Base-by-base conservation (phyloP, 2,797 vertebrate genomes). In the Schizopygopsis malacanthus region DNA sequence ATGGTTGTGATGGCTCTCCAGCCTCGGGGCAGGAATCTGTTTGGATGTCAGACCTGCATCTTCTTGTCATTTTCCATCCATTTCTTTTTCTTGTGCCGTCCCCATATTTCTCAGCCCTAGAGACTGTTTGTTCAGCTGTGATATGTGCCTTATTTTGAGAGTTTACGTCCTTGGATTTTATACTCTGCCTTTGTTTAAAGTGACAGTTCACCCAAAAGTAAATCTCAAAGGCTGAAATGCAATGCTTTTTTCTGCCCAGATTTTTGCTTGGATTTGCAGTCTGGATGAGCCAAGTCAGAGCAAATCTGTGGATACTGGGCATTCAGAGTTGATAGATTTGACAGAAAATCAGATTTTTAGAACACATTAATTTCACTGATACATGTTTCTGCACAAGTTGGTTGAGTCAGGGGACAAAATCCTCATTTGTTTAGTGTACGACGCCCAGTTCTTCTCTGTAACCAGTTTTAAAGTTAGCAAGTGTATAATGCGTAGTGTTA, bases 1-100 rank as follows among this genome's bases (percentile, higher is more conserved):
- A 85, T 61, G 63, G 67, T 87, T 6, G 71, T 90, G 92, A 93
- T 91, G 91, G 89, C 87, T 90, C 89, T 86, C 75, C 88, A 70
- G 92, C 92, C 91, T 79, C 56, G 0, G 91, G 92, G 87, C 43
- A 86, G 79, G 87, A 86, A 81, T 72, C 63, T 89, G 90, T 89
- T 89, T 88, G 79, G 87, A 91, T 92, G 90, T 87, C 79, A 81
- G 82, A 87, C 84, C 83, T 79, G 50, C 56, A 80, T 43, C 50
- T 71, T 81, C 79, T 71, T 78, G 72, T 79, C 76, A 80, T 70
- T 83, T 81, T 67, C 67, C 47, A 1, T 61, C 71, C 25, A 77
- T 63, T 56, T 79, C 33, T 72, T 28, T 61, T 80, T 80, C 65
- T 65, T 72, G 9, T 41, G 28, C 85, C 37, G 39, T 73, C 61